These are phyloP conservation scores for Anarsia innoxiella DNA, from an alignment of 2,888 invertebrate species.

Conservation along the genomic window DNA sequence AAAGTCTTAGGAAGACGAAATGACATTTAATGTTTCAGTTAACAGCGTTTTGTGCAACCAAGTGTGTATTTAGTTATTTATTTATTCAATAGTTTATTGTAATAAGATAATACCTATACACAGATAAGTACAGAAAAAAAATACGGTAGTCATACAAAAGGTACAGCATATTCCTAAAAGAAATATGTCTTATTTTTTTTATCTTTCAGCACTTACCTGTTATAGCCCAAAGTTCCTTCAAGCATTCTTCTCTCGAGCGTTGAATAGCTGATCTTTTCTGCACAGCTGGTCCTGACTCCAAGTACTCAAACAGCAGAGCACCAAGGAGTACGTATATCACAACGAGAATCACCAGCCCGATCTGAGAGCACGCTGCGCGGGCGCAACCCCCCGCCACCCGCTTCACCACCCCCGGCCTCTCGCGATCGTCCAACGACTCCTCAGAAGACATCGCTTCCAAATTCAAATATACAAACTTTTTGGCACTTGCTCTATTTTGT, in stretches of 20 bases:
- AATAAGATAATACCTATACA: too few species aligned
- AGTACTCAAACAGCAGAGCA: conserved; percentile 82
- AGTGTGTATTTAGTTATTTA: too few species aligned
- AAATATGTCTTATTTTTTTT: too few species aligned
- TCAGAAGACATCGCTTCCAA: conserved; percentile 53
- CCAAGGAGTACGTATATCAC: conserved; percentile 84
- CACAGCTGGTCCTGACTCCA: conserved; percentile 82
- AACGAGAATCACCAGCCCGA: conserved; percentile 83
- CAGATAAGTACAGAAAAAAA: too few species aligned
- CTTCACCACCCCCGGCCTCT: conserved; percentile 47
- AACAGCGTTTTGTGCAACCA: too few species aligned
- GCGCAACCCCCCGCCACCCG: conserved; percentile 45
- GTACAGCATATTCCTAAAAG: too few species aligned
- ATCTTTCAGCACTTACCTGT: conserved; percentile 78
- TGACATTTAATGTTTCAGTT: too few species aligned
- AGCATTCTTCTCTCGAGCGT: conserved; percentile 79
- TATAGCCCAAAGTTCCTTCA: conserved; percentile 85
- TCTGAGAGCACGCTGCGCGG: conserved; percentile 79
- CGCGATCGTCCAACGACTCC: conserved; percentile 60
- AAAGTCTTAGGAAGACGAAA: too few species aligned
- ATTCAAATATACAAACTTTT: conserved; percentile 22
- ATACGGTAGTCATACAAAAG: too few species aligned
- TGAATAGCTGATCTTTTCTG: conserved; percentile 78
- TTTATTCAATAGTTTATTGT: too few species aligned
- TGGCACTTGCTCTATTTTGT: conserved; percentile 15